Percentiles rank a stretch among this genome's conserved stretches.
phyloP scores from a whole-genome alignment of 2,113 vertebrate genomes.

The Ramphastos sulfuratus region DNA sequence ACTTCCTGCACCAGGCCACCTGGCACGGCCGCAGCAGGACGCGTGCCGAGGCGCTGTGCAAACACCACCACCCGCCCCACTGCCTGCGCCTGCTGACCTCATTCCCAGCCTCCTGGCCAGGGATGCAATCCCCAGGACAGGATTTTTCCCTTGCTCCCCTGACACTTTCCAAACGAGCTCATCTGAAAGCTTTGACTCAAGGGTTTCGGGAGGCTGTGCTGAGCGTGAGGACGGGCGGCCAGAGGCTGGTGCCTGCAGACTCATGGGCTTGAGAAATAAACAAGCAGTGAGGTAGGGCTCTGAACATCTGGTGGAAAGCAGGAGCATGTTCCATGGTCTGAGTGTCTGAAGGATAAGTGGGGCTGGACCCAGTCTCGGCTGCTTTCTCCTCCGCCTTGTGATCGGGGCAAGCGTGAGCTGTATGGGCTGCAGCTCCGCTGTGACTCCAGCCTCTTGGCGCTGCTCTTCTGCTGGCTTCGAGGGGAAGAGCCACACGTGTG shows the following conservation, averaged over 20 bases:
- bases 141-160: slow-evolving; percentile 27
- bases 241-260: background rate
- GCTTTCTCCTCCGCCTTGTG: background rate
- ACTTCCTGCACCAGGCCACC: accelerated
- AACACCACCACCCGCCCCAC: background rate
- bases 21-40: background rate
- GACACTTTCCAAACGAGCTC: slow-evolving; percentile 42
- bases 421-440: background rate
- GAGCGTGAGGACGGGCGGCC: background rate
- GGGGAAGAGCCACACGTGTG: background rate
- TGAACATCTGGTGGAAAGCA: slow-evolving; percentile 33
- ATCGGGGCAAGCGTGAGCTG: background rate
- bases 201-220: slow-evolving; percentile 17
- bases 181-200: slow-evolving; percentile 10
- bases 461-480: background rate
- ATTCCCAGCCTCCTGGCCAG: background rate
- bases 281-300: slow-evolving; percentile 12
- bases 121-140: background rate
- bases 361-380: background rate
- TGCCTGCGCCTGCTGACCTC: background rate
- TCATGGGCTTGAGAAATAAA: slow-evolving; percentile 1
- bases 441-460: slow-evolving; percentile 31
- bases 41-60: background rate
- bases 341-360: slow-evolving; percentile 40
- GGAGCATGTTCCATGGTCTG: slow-evolving; percentile 1